Evolutionary conservation across 2,797 vertebrate species (phyloP), one percentile per base, ranked within the genome.

Genomic region (Phalanger gymnotis): DNA sequence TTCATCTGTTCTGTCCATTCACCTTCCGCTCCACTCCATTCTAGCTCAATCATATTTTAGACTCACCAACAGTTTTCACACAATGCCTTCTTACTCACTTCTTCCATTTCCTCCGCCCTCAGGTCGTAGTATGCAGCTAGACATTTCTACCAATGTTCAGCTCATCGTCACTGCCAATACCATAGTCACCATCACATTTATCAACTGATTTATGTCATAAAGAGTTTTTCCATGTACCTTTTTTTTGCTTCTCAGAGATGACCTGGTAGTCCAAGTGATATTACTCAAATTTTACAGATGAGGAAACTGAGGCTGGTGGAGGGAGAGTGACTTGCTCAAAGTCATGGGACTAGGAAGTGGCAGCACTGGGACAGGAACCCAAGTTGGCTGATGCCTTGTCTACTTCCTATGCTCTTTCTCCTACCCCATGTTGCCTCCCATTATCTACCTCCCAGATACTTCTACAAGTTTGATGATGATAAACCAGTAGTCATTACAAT

Each of bases 241-340:
- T 97, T 53, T 54, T 40, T 92, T 95, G 94, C 95, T 96, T 34
- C 30, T 90, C 89, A 54, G 5, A 94, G n/a, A 54, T 11, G 94
- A 7, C 87, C 10, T 73, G 92, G 14, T 4, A 47, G 61, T 89
- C 94, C 55, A 95, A 96, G 92, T 95, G 91, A 89, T 96, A 96
- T 93, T 95, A 95, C 54, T 94, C 96, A 87, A 93, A 97, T 94
- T 95, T 93, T 19, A 40, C 94, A 97, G 55, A 90, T 53, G 14
- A 92, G 73, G 0, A 97, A 94, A 57, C 34, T 91, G 13, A 57
- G 40, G 96, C 92, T 95, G 89, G 54, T 91, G 66, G 94, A 93
- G 31, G 25, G 92, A 93, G 56, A 94, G 12, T 91, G 94, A 97
- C 56, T 96, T 96, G 54, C 6, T 81, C 51, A 56, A 91, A 81